Conservation (phyloP, 2,113 vertebrate genomes). For the Gopherus evgoodei region DNA sequence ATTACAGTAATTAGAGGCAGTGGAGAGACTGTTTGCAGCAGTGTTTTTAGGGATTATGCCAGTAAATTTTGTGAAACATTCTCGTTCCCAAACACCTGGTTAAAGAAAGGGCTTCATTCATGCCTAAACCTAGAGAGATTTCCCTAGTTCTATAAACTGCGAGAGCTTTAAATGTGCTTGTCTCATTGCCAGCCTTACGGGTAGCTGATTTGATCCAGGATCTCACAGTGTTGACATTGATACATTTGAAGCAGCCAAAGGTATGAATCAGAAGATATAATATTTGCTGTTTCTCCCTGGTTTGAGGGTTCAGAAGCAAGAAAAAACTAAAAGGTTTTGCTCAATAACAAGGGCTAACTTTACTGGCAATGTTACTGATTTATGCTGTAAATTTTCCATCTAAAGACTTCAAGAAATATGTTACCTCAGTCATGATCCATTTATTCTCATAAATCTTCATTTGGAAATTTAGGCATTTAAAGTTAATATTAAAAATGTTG, state of each 20-base stretch:
- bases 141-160: background rate
- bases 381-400: slow-evolving; percentile 39
- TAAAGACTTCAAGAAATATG: slow-evolving; percentile 44
- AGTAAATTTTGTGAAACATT: slow-evolving; percentile 58
- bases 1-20: slow-evolving; percentile 65
- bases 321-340: slow-evolving; percentile 17
- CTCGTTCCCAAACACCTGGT: slow-evolving; percentile 41
- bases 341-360: slow-evolving; percentile 32
- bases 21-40: slow-evolving; percentile 56
- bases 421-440: slow-evolving; percentile 27
- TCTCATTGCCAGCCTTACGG: slow-evolving; percentile 28
- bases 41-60: slow-evolving; percentile 39
- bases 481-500: slow-evolving; percentile 21
- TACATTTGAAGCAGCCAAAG: slow-evolving; percentile 36
- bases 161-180: slow-evolving; percentile 30
- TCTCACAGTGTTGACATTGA: slow-evolving; percentile 38
- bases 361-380: slow-evolving; percentile 29
- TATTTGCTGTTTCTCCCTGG: slow-evolving; percentile 23
- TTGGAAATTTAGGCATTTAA: slow-evolving; percentile 21
- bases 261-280: slow-evolving; percentile 40
- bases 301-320: slow-evolving; percentile 40
- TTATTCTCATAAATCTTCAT: slow-evolving; percentile 33
- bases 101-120: slow-evolving; percentile 72
- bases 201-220: slow-evolving; percentile 38
- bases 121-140: slow-evolving; percentile 24